Conservation (phyloP, 1,140 invertebrate genomes). For the Drosophila nannoptera region DNA sequence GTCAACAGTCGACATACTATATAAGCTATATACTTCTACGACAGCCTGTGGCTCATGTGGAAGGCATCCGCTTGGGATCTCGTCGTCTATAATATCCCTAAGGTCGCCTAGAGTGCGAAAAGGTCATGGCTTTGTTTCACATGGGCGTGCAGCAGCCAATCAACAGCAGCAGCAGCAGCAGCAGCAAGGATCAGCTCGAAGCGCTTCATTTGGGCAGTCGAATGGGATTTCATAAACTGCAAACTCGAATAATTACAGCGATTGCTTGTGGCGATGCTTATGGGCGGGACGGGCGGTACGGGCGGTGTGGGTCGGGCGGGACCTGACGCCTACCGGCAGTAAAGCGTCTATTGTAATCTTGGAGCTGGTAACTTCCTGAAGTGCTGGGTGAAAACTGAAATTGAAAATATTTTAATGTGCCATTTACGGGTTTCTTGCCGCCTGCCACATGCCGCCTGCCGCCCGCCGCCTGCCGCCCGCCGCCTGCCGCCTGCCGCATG, state of each 20-base stretch:
- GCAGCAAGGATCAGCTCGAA: too few species aligned
- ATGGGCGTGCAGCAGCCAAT: too few species aligned
- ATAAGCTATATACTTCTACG: neutral
- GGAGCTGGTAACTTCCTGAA: conserved; percentile 22
- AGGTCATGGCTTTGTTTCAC: too few species aligned
- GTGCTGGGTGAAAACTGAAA: conserved; percentile 34
- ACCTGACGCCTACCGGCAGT: conserved; percentile 11
- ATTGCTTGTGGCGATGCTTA: conserved; percentile 9
- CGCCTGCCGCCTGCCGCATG: conserved; percentile 9
- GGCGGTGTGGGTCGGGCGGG: too few species aligned
- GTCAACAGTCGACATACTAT: too few species aligned
- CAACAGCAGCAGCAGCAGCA: too few species aligned
- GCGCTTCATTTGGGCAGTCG: too few species aligned
- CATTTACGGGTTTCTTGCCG: conserved; percentile 16
- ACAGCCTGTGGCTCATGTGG: conserved; percentile 15
- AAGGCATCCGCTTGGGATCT: conserved; percentile 8
- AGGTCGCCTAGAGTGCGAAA: too few species aligned
- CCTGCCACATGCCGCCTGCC: conserved; percentile 5
- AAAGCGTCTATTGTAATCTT: conserved; percentile 32
- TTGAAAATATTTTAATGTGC: conserved; percentile 58
- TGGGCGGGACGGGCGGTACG: neutral
- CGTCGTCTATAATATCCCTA: neutral
- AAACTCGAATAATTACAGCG: conserved; percentile 20
- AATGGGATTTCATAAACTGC: conserved; percentile 3
- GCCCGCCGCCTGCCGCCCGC: conserved; percentile 10